Conservation (phyloP, 1,140 invertebrate genomes). For the Mesaphorura yosii region DNA sequence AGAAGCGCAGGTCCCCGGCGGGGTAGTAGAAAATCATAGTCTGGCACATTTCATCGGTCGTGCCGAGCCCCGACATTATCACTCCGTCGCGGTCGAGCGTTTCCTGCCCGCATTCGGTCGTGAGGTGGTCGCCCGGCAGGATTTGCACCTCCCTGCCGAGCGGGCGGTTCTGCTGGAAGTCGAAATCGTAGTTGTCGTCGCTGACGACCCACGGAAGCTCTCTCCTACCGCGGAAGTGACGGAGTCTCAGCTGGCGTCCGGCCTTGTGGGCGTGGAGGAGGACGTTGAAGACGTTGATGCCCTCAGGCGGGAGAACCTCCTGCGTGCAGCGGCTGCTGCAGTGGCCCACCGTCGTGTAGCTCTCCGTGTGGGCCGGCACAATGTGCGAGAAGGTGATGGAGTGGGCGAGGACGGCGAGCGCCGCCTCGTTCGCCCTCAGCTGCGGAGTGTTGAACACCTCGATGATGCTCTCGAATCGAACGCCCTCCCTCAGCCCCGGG, state of each 20-base stretch:
- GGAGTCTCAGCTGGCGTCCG: constrained; percentile 49
- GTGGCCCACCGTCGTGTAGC: constrained; percentile 2
- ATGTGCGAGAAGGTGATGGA: neutral
- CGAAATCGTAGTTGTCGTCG: constrained; percentile 58
- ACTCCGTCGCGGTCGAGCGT: neutral
- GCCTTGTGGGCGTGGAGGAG: constrained; percentile 6
- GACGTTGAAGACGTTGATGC: constrained; percentile 3
- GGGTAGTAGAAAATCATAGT: constrained; percentile 74
- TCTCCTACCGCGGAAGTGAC: constrained; percentile 59
- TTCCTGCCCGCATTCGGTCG: constrained; percentile 49
- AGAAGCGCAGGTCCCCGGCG: neutral
- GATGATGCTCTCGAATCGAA: neutral
- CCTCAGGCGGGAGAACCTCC: neutral
- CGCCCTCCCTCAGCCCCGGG: neutral
- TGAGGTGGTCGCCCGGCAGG: constrained; percentile 65
- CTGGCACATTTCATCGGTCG: constrained; percentile 72
- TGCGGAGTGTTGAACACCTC: constrained; percentile 1
- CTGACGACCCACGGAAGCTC: constrained; percentile 58
- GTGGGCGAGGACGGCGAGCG: neutral
- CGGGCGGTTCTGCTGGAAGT: constrained; percentile 64
- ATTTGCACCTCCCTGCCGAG: constrained; percentile 58
- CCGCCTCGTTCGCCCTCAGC: neutral
- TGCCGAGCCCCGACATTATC: constrained; percentile 56
- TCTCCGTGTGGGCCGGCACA: constrained; percentile 1
- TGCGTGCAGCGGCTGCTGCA: constrained; percentile 2